phyloP scores from a whole-genome alignment of 2,797 vertebrate species.

The Oryzias dopingdopingensis region DNA sequence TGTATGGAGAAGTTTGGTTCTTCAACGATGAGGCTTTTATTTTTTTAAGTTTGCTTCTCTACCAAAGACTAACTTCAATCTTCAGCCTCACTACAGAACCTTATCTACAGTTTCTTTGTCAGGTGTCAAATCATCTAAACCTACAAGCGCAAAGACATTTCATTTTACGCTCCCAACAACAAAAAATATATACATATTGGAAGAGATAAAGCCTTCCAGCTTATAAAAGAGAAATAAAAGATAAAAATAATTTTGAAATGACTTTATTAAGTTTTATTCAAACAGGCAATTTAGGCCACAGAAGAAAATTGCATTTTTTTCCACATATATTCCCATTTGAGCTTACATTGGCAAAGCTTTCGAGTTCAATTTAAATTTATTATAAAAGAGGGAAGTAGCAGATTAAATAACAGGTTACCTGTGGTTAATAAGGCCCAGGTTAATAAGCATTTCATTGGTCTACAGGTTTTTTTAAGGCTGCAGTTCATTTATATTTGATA shows the following conservation, averaged over 20 bases:
- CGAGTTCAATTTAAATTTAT: constrained; percentile 10
- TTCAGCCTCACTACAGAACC: no score
- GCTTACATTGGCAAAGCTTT: constrained; percentile 12
- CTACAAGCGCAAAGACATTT: no score
- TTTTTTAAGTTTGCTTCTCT: no score
- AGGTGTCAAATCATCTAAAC: no score
- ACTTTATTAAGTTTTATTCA: constrained; percentile 54
- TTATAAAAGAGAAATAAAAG: background rate
- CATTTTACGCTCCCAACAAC: no score
- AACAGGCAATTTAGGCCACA: constrained; percentile 41
- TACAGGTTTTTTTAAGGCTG: constrained; percentile 5
- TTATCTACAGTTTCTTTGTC: no score
- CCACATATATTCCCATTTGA: constrained; percentile 25
- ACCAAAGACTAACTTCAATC: no score
- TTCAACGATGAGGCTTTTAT: no score
- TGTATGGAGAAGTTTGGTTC: no score
- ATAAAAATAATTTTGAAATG: constrained; percentile 19
- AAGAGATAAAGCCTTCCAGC: background rate
- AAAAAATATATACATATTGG: background rate
- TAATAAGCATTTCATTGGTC: background rate
- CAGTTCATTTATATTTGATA: constrained; percentile 6
- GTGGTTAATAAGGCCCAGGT: constrained; percentile 3
- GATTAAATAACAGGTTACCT: background rate
- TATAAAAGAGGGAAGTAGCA: constrained; percentile 10
- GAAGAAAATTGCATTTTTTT: constrained; percentile 54